Conservation (phyloP, 64 coral and sea anemone genomes). For the Pocillopora verrucosa region DNA sequence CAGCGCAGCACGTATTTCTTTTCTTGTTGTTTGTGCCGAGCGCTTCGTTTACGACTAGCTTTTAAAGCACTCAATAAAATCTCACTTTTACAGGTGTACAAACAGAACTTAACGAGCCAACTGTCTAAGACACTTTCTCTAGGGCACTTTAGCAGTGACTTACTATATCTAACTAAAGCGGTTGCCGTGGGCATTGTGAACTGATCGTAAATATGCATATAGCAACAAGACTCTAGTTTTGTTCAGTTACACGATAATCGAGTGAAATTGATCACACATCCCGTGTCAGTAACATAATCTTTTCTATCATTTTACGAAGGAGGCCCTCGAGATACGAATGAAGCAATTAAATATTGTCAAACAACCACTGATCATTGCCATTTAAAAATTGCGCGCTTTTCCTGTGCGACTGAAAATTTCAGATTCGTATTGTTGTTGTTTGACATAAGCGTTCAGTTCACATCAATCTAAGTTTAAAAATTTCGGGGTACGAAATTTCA, state of each 20-base stretch:
- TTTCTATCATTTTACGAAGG: neutral
- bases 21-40: too few relatives aligned
- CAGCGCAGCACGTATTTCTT: neutral
- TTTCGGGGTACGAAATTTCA: neutral
- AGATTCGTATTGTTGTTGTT: neutral
- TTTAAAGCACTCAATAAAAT: neutral
- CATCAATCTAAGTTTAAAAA: too few relatives aligned
- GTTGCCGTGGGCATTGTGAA: neutral
- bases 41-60: neutral
- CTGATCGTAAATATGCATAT: neutral
- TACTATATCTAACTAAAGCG: neutral
- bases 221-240: neutral
- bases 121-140: neutral
- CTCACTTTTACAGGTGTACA: constrained; percentile 17
- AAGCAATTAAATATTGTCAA: constrained; percentile 21
- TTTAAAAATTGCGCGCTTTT: neutral
- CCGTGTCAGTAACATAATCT: neutral
- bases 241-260: neutral
- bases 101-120: neutral
- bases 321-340: constrained; percentile 21
- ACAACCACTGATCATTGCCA: neutral
- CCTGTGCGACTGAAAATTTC: neutral
- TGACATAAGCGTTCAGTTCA: neutral
- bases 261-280: neutral
- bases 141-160: neutral